These are phyloP conservation scores for Malacosoma neustria DNA, from an alignment of 2,888 invertebrate species.

Conservation along the genomic window DNA sequence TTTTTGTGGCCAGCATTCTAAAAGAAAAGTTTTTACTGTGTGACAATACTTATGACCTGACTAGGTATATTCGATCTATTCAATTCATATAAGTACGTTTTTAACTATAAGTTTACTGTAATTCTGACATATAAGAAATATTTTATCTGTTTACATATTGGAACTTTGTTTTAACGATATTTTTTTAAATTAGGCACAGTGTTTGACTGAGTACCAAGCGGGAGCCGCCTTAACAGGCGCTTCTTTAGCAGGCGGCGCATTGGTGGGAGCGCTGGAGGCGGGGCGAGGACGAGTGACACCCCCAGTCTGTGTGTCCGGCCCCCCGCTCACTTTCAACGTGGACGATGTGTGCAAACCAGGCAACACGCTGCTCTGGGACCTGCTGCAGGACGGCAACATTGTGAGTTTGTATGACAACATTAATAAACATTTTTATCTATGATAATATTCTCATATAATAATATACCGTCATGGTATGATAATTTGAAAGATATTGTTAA, in stretches of 20 bases:
- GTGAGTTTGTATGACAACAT: constrained; percentile 70
- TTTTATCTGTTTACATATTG: neutral
- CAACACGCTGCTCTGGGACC: constrained; percentile 94
- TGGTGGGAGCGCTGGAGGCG: constrained; percentile 18
- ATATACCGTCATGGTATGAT: too few species aligned
- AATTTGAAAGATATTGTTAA: too few species aligned
- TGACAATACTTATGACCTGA: too few species aligned
- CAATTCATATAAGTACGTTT: too few species aligned
- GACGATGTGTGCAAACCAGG: constrained; percentile 92
- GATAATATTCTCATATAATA: too few species aligned
- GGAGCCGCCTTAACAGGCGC: constrained; percentile 17
- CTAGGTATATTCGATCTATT: too few species aligned
- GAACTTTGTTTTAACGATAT: too few species aligned
- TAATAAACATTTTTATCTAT: neutral
- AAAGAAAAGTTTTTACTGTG: too few species aligned
- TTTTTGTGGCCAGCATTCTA: too few species aligned
- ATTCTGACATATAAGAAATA: neutral
- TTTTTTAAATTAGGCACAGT: constrained; percentile 43
- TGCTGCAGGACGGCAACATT: constrained; percentile 93
- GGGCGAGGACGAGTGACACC: constrained; percentile 19
- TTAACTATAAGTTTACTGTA: too few species aligned
- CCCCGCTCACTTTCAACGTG: constrained; percentile 66
- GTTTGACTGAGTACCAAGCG: constrained; percentile 41
- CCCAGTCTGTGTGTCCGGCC: constrained; percentile 18
- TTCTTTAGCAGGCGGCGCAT: constrained; percentile 3